Percentiles rank a stretch among this genome's conserved stretches.
Conservation (phyloP, 2,113 vertebrate genomes). For the Takifugu bimaculatus region DNA sequence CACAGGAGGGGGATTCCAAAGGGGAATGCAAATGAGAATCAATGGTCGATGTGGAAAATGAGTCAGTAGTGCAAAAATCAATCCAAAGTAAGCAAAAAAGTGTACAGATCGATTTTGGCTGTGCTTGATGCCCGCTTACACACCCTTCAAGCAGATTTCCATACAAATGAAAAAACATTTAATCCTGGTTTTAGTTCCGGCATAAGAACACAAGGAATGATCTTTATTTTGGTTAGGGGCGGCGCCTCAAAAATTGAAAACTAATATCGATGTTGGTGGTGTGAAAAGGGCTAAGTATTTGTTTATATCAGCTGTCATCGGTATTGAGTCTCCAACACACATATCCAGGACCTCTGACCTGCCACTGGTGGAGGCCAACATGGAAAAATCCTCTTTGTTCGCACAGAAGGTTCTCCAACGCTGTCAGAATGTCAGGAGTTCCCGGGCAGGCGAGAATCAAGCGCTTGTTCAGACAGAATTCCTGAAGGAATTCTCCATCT, state of each 20-base stretch:
- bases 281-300: no score
- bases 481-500: neutral
- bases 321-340: no score
- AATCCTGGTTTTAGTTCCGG: constrained; percentile 28
- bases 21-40: constrained; percentile 29
- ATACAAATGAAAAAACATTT: constrained; percentile 30
- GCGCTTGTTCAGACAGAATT: neutral
- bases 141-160: constrained; percentile 21
- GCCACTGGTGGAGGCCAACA: no score
- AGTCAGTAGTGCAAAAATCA: constrained; percentile 30
- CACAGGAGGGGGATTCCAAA: neutral
- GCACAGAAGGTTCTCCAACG: no score
- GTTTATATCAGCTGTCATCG: no score
- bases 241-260: neutral
- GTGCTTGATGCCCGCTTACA: constrained; percentile 26
- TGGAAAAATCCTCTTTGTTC: neutral
- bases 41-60: constrained; percentile 20
- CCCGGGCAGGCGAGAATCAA: no score
- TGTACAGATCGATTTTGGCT: constrained; percentile 29
- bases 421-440: no score
- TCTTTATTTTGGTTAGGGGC: no score
- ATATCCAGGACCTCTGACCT: no score
- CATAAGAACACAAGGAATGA: constrained; percentile 1
- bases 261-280: neutral
- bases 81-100: constrained; percentile 27